These are phyloP conservation scores for Ichneumoninae sp. DNA, from an alignment of 2,888 invertebrate genomes.

Conservation along the genomic window DNA sequence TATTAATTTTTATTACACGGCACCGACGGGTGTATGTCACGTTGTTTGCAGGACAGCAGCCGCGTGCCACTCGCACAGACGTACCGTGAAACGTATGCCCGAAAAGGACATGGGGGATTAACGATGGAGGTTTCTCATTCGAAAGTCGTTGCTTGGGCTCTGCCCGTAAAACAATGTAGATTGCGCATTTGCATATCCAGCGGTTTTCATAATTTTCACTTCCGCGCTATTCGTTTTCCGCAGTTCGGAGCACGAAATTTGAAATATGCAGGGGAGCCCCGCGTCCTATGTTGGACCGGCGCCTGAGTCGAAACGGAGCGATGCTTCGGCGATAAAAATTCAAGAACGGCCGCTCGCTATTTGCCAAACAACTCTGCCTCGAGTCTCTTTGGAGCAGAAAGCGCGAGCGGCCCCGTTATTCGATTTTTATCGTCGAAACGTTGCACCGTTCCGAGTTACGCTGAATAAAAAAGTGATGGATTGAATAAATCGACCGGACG, in stretches of 20 bases:
- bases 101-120: conserved; percentile 2
- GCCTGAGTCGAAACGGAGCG: not conserved
- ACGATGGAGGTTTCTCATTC: not conserved
- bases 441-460: not conserved
- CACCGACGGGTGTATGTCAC: not conserved
- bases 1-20: conserved; percentile 7
- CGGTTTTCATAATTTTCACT: conserved; percentile 2
- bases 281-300: not conserved
- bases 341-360: not conserved
- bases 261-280: not conserved
- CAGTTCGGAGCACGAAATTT: not conserved
- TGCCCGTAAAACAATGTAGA: conserved; percentile 1
- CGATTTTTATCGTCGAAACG: not conserved
- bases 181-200: not conserved
- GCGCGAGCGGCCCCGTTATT: not conserved
- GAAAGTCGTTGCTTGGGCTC: not conserved
- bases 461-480: not conserved
- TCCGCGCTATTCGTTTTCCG: conserved; percentile 1
- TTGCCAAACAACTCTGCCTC: not conserved
- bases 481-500: not conserved
- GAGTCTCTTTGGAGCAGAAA: not conserved
- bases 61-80: not conserved
- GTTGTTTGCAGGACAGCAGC: not conserved
- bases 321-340: not conserved
- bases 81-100: not conserved